Evolutionary conservation across 2,113 vertebrate species (phyloP), one percentile per base, ranked within the genome.

Genomic region (Cygnus buccinator): DNA sequence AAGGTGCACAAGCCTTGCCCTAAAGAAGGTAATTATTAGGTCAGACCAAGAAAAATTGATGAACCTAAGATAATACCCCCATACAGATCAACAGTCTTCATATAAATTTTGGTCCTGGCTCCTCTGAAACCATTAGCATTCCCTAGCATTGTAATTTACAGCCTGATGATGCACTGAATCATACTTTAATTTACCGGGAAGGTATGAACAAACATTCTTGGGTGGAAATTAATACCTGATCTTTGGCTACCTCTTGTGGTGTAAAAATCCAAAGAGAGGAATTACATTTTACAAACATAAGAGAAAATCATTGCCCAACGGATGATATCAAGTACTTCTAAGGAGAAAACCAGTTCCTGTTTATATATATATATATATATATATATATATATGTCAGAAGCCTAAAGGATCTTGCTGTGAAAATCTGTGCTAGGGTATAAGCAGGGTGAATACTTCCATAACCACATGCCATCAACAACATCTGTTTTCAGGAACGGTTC

Each of bases 181-280:
- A 95, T 90, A 82, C 94, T 94, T 93, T 93, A 96, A 95, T 94
- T 94, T 92, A 79, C 72, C 91, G 58, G 70, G 74, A 92, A 95
- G 92, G 88, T 68, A 89, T 21, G 93, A 96, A 96, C 86, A 96
- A 96, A 95, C 77, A 84, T 91, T 72, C 52, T 65, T 23, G 66
- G 57, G 31, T 91, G 70, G 84, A 96, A 92, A 92, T 96, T 93
- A 93, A 89, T 96, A 94, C 54, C 80, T 94, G 89, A 92, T 94
- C 95, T 96, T 97, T 96, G 94, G 86, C 95, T 97, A 87, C 92
- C 63, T 93, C 94, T 94, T 90, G 84, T 84, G 92, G 92, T 58
- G 78, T 90, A 96, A 96, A 95, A 93, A 84, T 41, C 48, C 54
- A 75, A 79, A 75, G 58, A 89, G 70, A 93, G 16, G 29, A 92